Evolutionary conservation across 2,888 invertebrate genomes (phyloP).

Genomic region (Dryococelus australis): DNA sequence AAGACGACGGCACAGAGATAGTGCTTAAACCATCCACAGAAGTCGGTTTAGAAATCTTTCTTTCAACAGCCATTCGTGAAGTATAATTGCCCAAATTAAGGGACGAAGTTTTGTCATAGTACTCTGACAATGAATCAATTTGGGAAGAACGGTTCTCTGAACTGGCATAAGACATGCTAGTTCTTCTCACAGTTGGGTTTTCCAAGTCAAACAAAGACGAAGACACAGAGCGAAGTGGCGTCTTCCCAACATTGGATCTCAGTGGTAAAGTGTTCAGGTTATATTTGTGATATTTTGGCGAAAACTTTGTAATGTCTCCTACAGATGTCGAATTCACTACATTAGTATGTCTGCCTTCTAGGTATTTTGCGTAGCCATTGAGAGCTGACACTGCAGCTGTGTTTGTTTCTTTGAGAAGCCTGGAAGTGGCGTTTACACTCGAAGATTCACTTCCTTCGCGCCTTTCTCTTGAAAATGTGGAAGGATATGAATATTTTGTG

Average conservation of each 20-base stretch:
- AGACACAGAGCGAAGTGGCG: not conserved
- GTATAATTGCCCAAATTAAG: not conserved
- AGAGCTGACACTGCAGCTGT: not conserved
- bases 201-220: not conserved
- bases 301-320: not conserved
- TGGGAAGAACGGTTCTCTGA: not conserved
- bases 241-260: not conserved
- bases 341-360: not conserved
- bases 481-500: not conserved
- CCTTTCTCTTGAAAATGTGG: not conserved
- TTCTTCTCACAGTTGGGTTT: not conserved
- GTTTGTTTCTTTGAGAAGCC: not conserved
- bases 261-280: not conserved
- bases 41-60: not conserved
- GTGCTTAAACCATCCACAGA: not conserved
- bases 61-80: not conserved
- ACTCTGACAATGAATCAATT: not conserved
- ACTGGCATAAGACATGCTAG: not conserved
- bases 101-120: not conserved
- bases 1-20: not conserved
- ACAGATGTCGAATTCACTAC: not conserved
- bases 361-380: not conserved
- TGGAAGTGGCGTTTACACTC: not conserved
- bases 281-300: not conserved
- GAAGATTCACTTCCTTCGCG: not conserved